These are phyloP conservation scores for Crocuta crocuta DNA, from an alignment of 2,113 vertebrate species.

Conservation along the genomic window DNA sequence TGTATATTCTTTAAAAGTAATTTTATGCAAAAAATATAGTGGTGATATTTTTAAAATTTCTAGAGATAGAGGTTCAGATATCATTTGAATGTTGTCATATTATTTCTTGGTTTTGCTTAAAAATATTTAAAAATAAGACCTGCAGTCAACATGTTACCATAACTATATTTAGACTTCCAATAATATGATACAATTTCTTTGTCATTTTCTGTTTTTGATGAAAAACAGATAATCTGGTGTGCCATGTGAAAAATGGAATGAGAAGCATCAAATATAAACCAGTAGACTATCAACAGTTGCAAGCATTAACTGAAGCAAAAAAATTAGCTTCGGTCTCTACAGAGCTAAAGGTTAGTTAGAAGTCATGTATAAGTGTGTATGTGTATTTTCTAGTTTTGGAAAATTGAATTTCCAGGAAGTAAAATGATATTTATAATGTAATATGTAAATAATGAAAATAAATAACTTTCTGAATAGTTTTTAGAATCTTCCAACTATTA, in stretches of 20 bases:
- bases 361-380: not conserved
- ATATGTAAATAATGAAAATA: slow-evolving; percentile 41
- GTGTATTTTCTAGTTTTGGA: slow-evolving; percentile 8
- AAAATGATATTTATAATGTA: slow-evolving; percentile 35
- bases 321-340: slow-evolving; percentile 87
- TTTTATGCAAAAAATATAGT: not conserved
- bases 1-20: not conserved
- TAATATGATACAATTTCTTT: slow-evolving; percentile 53
- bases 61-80: slow-evolving; percentile 8
- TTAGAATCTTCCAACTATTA: slow-evolving; percentile 31
- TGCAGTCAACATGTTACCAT: not conserved
- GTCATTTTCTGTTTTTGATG: slow-evolving; percentile 76
- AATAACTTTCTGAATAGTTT: slow-evolving; percentile 14
- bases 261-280: slow-evolving; percentile 89
- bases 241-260: slow-evolving; percentile 86
- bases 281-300: slow-evolving; percentile 90
- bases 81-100: not conserved
- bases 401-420: slow-evolving; percentile 47
- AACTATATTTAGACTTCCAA: slow-evolving; percentile 54
- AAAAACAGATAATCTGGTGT: slow-evolving; percentile 86
- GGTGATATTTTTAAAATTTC: not conserved
- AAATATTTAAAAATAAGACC: slow-evolving; percentile 35
- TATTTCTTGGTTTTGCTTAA: slow-evolving; percentile 26
- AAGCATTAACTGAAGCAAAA: slow-evolving; percentile 88
- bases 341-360: slow-evolving; percentile 93